These are phyloP conservation scores for Tympanoctomys barrerae DNA, from an alignment of 2,797 vertebrate genomes.

Conservation along the genomic window DNA sequence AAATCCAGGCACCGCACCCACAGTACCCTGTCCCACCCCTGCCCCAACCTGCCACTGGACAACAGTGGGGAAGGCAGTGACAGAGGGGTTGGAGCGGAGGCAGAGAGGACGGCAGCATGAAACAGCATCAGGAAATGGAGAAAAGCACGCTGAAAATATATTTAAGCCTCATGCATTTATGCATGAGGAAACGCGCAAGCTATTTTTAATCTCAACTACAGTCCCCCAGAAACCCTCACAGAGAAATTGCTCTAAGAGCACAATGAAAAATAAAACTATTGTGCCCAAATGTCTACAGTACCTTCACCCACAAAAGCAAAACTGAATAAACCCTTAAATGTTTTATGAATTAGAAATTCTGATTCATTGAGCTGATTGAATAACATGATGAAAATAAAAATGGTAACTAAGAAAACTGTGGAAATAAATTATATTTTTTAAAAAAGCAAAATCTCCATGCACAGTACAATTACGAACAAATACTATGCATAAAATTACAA, in stretches of 20 bases:
- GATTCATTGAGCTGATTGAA: neutral
- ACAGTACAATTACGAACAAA: neutral
- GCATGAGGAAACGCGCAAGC: conserved; percentile 46
- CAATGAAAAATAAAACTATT: conserved; percentile 53
- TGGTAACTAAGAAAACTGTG: neutral
- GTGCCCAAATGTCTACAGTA: neutral
- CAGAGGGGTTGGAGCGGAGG: neutral
- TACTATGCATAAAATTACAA: neutral
- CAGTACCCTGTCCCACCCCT: neutral
- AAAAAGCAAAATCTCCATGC: neutral
- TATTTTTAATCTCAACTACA: conserved; percentile 63
- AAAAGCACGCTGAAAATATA: conserved; percentile 24
- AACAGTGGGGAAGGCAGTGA: neutral
- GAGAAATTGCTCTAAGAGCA: conserved; percentile 51
- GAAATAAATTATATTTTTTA: neutral
- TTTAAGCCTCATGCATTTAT: conserved; percentile 58
- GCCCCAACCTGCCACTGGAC: neutral
- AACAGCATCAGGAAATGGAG: neutral
- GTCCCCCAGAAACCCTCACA: neutral
- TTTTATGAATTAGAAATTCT: conserved; percentile 1
- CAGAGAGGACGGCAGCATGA: conserved; percentile 13
- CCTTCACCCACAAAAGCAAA: conserved; percentile 32
- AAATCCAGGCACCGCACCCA: neutral
- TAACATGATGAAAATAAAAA: conserved; percentile 16
- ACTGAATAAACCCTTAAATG: neutral